Evolutionary conservation across 2,113 vertebrate species (phyloP).

Genomic region (Eulacestoma nigropectus): DNA sequence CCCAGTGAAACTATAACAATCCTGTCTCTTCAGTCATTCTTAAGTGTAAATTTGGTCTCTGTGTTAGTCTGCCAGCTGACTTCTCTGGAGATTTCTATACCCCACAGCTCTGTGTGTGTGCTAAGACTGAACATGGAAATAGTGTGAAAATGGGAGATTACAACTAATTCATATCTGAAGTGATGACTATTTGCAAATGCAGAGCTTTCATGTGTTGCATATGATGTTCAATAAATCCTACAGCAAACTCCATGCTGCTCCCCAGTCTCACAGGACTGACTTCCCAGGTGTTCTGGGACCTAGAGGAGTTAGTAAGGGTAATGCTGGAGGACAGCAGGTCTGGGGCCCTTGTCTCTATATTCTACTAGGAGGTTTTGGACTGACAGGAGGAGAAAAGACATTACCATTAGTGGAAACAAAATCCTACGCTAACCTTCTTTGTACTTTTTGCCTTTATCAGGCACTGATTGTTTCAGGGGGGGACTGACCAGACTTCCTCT

Average conservation of each 20-base stretch:
- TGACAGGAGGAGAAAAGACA: background rate
- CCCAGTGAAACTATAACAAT: background rate
- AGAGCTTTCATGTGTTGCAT: rapidly evolving
- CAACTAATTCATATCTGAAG: background rate
- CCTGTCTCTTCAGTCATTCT: background rate
- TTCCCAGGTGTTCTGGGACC: background rate
- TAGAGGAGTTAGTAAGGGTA: background rate
- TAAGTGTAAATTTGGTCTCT: background rate
- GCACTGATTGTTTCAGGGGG: background rate
- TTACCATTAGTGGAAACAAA: background rate
- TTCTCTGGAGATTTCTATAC: background rate
- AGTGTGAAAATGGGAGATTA: background rate
- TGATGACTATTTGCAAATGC: background rate
- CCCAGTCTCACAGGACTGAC: background rate
- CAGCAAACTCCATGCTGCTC: background rate
- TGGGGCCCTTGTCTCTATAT: background rate
- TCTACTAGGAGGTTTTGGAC: background rate
- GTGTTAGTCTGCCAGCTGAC: background rate
- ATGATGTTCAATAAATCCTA: background rate
- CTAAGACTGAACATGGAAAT: background rate
- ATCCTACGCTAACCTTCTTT: background rate
- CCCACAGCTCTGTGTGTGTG: background rate
- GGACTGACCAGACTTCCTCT: background rate
- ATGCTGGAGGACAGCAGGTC: background rate
- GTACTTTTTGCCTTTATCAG: background rate